These are phyloP conservation scores for Galleria mellonella DNA, from an alignment of 1,140 invertebrate genomes.

Conservation along the genomic window DNA sequence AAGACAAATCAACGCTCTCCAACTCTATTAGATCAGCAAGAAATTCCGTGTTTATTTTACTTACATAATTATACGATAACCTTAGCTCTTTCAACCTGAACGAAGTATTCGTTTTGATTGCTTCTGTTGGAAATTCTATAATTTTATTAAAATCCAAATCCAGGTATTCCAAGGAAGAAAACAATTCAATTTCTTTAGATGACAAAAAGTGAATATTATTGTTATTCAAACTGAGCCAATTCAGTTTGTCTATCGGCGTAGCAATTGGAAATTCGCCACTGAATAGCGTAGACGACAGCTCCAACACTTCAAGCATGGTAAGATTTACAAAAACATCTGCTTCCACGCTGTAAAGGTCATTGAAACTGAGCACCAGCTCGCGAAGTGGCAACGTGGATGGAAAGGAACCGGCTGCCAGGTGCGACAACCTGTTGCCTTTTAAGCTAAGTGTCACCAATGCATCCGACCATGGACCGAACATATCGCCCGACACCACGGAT, in stretches of 20 bases:
- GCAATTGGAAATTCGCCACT: constrained; percentile 84
- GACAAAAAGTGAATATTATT: constrained; percentile 87
- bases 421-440: constrained; percentile 88
- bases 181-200: constrained; percentile 75
- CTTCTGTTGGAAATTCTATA: constrained; percentile 79
- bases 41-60: constrained; percentile 75
- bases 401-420: constrained; percentile 84
- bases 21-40: constrained; percentile 79
- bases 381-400: constrained; percentile 79
- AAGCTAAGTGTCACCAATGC: constrained; percentile 88
- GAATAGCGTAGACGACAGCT: constrained; percentile 89
- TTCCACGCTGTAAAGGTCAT: constrained; percentile 86
- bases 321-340: constrained; percentile 84
- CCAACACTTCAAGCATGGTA: constrained; percentile 84
- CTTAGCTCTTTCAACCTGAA: constrained; percentile 84
- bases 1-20: constrained; percentile 81
- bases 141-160: constrained; percentile 91
- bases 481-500: constrained; percentile 80
- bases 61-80: constrained; percentile 83
- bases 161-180: constrained; percentile 85
- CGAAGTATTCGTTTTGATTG: constrained; percentile 77
- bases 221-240: constrained; percentile 91
- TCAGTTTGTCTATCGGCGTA: constrained; percentile 80
- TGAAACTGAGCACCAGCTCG: constrained; percentile 92
- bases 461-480: constrained; percentile 86